Percentiles rank a stretch among this genome's conserved stretches.
phyloP scores from a whole-genome alignment of 2,888 invertebrate species.

The Phytoseiulus persimilis region DNA sequence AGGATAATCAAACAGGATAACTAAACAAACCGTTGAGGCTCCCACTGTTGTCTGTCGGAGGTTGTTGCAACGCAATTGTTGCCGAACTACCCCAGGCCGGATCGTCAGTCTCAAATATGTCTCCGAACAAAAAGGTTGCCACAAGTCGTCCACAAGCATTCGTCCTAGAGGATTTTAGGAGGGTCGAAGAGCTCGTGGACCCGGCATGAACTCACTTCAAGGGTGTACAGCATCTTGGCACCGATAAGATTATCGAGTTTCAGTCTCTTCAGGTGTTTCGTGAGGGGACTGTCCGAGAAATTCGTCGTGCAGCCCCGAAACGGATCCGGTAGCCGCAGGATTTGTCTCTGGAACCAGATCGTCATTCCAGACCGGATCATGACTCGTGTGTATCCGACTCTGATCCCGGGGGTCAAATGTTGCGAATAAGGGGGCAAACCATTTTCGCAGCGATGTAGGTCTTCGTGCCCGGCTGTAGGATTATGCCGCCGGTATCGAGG shows the following conservation, averaged over 20 bases:
- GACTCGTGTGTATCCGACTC: too few relatives aligned
- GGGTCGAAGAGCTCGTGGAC: too few relatives aligned
- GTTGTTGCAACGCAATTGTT: not conserved
- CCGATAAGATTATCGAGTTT: conserved; percentile 42
- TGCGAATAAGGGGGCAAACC: conserved; percentile 40
- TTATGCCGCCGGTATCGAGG: conserved; percentile 46
- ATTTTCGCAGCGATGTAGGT: conserved; percentile 45
- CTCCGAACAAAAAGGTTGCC: too few relatives aligned
- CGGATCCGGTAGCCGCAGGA: conserved; percentile 42
- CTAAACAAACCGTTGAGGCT: not conserved
- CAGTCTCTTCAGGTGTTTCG: conserved; percentile 41
- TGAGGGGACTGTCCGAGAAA: conserved; percentile 42
- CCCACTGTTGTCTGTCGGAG: not conserved
- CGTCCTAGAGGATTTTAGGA: too few relatives aligned
- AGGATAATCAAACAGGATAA: not conserved
- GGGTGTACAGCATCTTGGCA: conserved; percentile 43
- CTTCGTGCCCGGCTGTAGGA: conserved; percentile 46
- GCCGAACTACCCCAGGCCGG: not conserved
- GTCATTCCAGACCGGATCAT: too few relatives aligned
- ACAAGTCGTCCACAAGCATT: too few relatives aligned
- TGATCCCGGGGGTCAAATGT: not conserved
- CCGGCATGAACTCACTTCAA: conserved; percentile 43
- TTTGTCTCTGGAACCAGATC: conserved; percentile 42
- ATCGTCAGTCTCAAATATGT: too few relatives aligned
- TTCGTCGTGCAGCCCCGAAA: conserved; percentile 43